Percentiles rank a stretch among this genome's conserved stretches.
phyloP scores from a whole-genome alignment of 2,797 vertebrate species.

The Gallinago solitaria region DNA sequence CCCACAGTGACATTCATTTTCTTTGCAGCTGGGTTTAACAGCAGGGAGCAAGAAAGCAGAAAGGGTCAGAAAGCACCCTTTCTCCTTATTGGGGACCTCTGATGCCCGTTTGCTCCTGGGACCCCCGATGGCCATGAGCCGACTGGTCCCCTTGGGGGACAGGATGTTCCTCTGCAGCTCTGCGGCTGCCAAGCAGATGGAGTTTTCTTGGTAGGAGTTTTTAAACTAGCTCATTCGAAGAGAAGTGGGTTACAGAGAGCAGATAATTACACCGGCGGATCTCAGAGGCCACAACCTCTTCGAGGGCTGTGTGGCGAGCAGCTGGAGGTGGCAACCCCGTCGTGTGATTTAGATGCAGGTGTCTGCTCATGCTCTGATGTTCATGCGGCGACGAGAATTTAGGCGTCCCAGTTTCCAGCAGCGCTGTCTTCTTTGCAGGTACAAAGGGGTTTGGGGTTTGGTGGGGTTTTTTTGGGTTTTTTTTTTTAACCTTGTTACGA shows the following conservation, averaged over 20 bases:
- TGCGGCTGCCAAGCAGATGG: not conserved
- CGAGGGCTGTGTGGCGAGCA: constrained; percentile 1
- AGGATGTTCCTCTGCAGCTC: not conserved
- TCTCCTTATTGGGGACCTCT: not conserved
- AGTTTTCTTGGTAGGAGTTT: not conserved
- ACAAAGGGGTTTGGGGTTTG: not conserved
- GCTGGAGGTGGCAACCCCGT: constrained; percentile 43
- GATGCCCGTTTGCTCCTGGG: not conserved
- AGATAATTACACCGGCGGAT: not conserved
- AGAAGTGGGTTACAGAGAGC: constrained; percentile 38
- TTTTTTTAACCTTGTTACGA: not conserved
- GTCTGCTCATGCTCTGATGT: constrained; percentile 45
- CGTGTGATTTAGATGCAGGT: constrained; percentile 53
- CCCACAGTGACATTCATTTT: not conserved
- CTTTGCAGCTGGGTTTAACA: not conserved
- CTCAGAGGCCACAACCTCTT: constrained; percentile 35
- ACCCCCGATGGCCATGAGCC: fast-evolving
- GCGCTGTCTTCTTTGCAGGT: constrained; percentile 4
- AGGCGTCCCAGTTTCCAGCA: constrained; percentile 45
- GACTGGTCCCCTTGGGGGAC: fast-evolving
- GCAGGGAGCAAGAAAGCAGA: not conserved
- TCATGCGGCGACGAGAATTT: not conserved
- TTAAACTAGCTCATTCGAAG: not conserved
- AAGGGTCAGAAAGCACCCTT: not conserved
- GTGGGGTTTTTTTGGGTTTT: too few species aligned